These are phyloP conservation scores for Vultur gryphus DNA, from an alignment of 2,797 vertebrate genomes.

Conservation along the genomic window DNA sequence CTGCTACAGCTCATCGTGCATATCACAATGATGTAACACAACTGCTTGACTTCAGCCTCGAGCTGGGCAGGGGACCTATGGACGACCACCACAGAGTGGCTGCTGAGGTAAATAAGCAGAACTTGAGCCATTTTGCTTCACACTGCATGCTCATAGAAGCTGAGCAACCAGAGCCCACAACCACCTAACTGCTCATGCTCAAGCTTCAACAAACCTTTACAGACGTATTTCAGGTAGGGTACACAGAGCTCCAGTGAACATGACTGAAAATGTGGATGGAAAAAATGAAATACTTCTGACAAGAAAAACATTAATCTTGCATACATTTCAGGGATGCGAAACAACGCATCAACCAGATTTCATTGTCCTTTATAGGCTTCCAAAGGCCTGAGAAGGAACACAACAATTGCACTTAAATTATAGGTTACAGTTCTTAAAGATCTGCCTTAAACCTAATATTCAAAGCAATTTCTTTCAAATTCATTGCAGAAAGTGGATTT, in stretches of 20 bases:
- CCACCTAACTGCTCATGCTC: background rate
- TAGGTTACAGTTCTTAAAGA: background rate
- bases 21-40: rapidly evolving
- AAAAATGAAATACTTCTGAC: background rate
- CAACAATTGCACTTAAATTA: background rate
- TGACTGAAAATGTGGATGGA: background rate
- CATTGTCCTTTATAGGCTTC: background rate
- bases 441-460: background rate
- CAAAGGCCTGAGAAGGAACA: background rate
- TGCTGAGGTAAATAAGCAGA: background rate
- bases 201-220: background rate
- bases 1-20: background rate
- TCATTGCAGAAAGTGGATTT: background rate
- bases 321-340: background rate
- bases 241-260: background rate
- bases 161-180: background rate
- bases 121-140: background rate
- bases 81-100: background rate
- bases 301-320: background rate
- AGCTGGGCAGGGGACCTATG: background rate
- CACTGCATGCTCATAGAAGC: background rate
- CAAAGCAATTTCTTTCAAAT: background rate
- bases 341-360: background rate
- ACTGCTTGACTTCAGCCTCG: background rate
- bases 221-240: rapidly evolving